Conservation (phyloP, 2,888 invertebrate genomes). For the Yponomeuta sedellus region DNA sequence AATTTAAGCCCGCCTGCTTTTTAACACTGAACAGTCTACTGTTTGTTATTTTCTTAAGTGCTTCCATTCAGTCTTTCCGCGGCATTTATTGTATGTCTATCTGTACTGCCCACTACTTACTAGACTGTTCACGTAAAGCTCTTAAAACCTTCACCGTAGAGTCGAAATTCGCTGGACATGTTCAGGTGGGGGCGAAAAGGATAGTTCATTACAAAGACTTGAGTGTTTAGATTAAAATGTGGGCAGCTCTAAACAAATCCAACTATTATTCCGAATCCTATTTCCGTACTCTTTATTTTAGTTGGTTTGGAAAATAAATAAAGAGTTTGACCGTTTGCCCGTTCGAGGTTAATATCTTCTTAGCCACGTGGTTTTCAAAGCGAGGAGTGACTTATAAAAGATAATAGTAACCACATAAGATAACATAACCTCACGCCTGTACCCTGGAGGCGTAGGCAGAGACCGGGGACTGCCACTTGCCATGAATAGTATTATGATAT, state of each 20-base stretch:
- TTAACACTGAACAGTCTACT: conserved; percentile 55
- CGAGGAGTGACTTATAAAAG: conserved; percentile 41
- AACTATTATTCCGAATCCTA: conserved; percentile 11
- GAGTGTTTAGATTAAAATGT: conserved; percentile 45
- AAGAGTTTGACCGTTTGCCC: conserved; percentile 53
- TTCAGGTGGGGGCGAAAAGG: not conserved
- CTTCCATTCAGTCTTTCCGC: conserved; percentile 33
- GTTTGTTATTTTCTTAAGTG: conserved; percentile 54
- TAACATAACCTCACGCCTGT: too few relatives aligned
- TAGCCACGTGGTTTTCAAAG: conserved; percentile 33
- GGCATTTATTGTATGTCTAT: conserved; percentile 62
- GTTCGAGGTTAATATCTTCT: conserved; percentile 62
- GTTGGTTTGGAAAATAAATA: conserved; percentile 55
- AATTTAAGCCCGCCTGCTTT: conserved; percentile 49
- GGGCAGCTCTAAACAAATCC: conserved; percentile 31
- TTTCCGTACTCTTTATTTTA: conserved; percentile 7
- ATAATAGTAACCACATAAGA: too few relatives aligned
- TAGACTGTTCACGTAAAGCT: not conserved
- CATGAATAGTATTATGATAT: too few relatives aligned
- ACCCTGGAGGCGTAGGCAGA: too few relatives aligned
- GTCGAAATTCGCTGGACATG: not conserved
- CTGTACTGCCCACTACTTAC: conserved; percentile 27
- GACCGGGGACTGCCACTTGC: too few relatives aligned
- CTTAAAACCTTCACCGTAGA: not conserved
- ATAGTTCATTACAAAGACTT: conserved; percentile 47